Evolutionary conservation across 2,797 vertebrate species (phyloP), one percentile per base, ranked within the genome.

Genomic region (Rhinophrynus dorsalis): DNA sequence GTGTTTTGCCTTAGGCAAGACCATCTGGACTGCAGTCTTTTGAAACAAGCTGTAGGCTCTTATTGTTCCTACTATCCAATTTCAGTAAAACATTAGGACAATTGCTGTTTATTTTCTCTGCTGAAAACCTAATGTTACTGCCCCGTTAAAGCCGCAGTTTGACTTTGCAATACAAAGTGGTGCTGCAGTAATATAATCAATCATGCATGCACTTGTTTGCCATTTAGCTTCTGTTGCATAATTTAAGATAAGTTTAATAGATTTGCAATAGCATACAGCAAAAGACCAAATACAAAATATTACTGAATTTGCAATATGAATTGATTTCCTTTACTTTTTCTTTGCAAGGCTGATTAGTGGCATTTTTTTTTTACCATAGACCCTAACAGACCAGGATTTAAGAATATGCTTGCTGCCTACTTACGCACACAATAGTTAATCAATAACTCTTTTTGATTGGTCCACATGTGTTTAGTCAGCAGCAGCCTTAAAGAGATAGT

Each of bases 41-140:
- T 18, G 7, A 56, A 55, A 0, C 78, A 63, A 78, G 67, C 68
- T 80, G 71, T 47, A 58, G 24, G 58, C 68, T 69, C 63, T 38
- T 50, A 50, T 68, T 78, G 40, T 67, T 68, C 30, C 45, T 11
- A 13, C 51, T 62, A 51, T 81, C 74, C 17, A 45, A 17, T 83
- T 79, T 80, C 80, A 76, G 75, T 45, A 70, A 71, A 71, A 37
- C 38, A 26, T 54, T 57, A 58, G 51, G 59, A 74, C 67, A 73
- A 79, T 32, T 38, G n/a, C 40, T 64, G 76, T 79, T 79, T 76
- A 62, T 79, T 64, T n/a, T 60, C 63, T 47, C 55, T 30, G 50
- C 30, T 9, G 45, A 51, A 63, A 60, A n/a, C 32, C 42, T 56
- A 40, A n/a, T 20, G 17, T 56, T 33, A 54, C n/a, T 15, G 50